These are phyloP conservation scores for Porphyrio hochstetteri DNA, from an alignment of 2,113 vertebrate genomes.

Conservation along the genomic window DNA sequence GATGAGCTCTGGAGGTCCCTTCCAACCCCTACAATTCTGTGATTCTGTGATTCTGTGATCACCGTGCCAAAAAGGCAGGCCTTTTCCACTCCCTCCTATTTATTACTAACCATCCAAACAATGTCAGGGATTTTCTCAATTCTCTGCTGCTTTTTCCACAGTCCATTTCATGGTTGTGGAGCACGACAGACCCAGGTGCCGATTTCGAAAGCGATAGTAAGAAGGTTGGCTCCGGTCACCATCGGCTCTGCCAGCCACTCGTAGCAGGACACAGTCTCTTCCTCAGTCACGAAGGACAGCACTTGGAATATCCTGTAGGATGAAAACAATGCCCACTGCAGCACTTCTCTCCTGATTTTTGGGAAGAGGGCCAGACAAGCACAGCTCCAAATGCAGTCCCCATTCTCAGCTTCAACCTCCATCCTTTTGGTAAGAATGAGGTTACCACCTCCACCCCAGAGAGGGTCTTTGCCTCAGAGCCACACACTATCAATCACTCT, in stretches of 20 bases:
- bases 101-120: neutral
- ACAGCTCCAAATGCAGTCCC: neutral
- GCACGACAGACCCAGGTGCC: neutral
- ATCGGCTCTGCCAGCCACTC: neutral
- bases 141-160: neutral
- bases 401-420: neutral
- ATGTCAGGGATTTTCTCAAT: neutral
- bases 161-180: neutral
- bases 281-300: neutral
- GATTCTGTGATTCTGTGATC: no score
- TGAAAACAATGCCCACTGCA: neutral
- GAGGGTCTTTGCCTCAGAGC: neutral
- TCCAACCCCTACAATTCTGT: no score
- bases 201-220: neutral
- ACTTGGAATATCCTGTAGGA: neutral
- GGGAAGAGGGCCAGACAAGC: conserved; percentile 20
- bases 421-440: neutral
- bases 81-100: neutral
- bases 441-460: neutral
- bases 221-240: neutral
- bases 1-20: no score
- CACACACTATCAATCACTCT: conserved; percentile 31
- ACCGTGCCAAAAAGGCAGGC: neutral
- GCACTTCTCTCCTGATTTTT: neutral
- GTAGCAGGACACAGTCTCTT: neutral